Percentiles rank a stretch among this genome's conserved stretches.
These are phyloP conservation scores for Zaprionus tsacasi DNA, from an alignment of 1,140 invertebrate genomes.

Conservation along the genomic window DNA sequence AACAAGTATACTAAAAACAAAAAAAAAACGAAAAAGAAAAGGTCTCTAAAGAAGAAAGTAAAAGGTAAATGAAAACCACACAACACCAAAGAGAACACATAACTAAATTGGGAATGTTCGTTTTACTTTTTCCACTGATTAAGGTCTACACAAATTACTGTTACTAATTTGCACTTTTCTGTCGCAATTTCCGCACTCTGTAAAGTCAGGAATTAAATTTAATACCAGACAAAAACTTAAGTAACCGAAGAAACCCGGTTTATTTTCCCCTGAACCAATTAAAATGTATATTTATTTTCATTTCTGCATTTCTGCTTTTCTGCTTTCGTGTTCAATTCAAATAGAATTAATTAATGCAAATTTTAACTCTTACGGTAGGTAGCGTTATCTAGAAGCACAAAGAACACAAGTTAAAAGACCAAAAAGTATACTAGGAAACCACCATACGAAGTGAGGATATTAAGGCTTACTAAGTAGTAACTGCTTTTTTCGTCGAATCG, in stretches of 20 bases:
- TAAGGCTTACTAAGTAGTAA: conserved; percentile 21
- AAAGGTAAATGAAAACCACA: conserved; percentile 35
- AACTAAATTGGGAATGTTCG: conserved; percentile 43
- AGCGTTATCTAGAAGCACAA: conserved; percentile 80
- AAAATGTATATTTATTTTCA: conserved; percentile 32
- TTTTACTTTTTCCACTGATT: conserved; percentile 8
- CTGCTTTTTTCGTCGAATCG: conserved; percentile 45
- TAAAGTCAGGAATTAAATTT: conserved; percentile 39
- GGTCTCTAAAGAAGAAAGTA: conserved; percentile 12
- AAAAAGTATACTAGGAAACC: conserved; percentile 73
- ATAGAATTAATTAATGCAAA: conserved; percentile 81
- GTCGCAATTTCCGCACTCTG: conserved; percentile 67
- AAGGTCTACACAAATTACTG: conserved; percentile 16
- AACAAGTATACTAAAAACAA: conserved; percentile 18
- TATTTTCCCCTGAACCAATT: not conserved
- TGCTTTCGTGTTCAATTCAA: conserved; percentile 76
- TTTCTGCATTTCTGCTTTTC: conserved; percentile 24
- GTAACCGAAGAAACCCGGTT: conserved; percentile 41
- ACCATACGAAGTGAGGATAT: conserved; percentile 40
- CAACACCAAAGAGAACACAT: conserved; percentile 63
- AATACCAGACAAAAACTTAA: conserved; percentile 28
- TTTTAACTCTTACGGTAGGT: conserved; percentile 78
- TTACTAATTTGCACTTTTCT: conserved; percentile 77
- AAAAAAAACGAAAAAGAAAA: conserved; percentile 1
- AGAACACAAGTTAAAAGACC: conserved; percentile 78